A percentile compares a stretch with the other conserved stretches of the same genome.
Evolutionary conservation across 2,113 vertebrate species (phyloP).

Genomic region (Rhagologus leucostigma): DNA sequence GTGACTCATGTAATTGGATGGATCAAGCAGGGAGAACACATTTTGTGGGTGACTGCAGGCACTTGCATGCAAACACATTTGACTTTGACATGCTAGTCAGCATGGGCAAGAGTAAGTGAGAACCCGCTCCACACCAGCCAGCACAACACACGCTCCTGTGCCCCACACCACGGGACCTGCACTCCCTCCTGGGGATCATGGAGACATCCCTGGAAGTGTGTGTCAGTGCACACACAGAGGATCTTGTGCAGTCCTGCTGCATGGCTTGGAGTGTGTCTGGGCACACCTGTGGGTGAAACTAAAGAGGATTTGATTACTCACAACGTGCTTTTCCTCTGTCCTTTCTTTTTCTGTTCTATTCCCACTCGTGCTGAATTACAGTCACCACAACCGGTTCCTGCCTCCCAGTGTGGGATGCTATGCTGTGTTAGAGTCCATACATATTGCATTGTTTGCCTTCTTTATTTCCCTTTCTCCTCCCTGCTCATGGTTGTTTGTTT

Average conservation of each 20-base stretch:
- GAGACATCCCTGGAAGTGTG: neutral
- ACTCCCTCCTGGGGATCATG: rapidly evolving
- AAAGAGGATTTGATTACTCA: neutral
- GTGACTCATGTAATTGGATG: neutral
- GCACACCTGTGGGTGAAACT: neutral
- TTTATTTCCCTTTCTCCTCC: neutral
- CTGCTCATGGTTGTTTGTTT: neutral
- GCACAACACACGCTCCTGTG: rapidly evolving
- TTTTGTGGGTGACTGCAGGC: neutral
- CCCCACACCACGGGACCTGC: rapidly evolving
- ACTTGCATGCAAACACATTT: neutral
- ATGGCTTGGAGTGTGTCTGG: rapidly evolving
- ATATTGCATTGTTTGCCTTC: neutral
- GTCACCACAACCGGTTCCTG: neutral
- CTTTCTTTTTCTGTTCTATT: neutral
- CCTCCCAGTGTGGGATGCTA: neutral
- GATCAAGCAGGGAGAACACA: neutral
- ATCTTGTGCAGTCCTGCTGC: neutral
- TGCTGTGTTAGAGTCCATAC: neutral
- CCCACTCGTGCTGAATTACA: neutral
- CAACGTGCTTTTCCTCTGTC: neutral
- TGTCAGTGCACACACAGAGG: rapidly evolving
- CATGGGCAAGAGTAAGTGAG: neutral
- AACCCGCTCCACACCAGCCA: neutral
- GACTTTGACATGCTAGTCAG: neutral